Conservation (phyloP, 2,888 invertebrate genomes). For the Apocheima hispidaria region DNA sequence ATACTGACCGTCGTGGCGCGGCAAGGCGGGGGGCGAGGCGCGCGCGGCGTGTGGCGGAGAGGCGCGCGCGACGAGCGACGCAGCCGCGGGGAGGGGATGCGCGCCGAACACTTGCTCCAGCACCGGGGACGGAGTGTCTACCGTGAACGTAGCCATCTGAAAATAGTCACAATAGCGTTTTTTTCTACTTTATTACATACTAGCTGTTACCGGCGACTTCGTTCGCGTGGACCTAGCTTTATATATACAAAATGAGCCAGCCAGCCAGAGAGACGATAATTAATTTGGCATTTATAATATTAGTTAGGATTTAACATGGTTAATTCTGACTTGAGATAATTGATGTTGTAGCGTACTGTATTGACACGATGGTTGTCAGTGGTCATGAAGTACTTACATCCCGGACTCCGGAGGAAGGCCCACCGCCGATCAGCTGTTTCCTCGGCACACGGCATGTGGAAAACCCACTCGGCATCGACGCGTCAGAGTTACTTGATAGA, state of each 20-base stretch:
- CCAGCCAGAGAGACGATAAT: too few species aligned
- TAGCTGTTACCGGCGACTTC: too few species aligned
- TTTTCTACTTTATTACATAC: too few species aligned
- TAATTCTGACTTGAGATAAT: too few species aligned
- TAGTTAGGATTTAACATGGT: too few species aligned
- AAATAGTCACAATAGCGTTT: not conserved
- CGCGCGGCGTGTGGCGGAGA: slow-evolving; percentile 8
- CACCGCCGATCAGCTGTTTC: slow-evolving; percentile 72
- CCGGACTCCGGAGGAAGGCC: slow-evolving; percentile 53
- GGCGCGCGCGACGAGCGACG: slow-evolving; percentile 33
- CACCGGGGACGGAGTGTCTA: slow-evolving; percentile 76
- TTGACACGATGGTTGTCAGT: too few species aligned
- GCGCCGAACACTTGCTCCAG: slow-evolving; percentile 70
- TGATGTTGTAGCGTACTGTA: too few species aligned
- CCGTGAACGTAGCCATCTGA: slow-evolving; percentile 77
- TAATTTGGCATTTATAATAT: too few species aligned
- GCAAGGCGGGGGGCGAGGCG: slow-evolving; percentile 42
- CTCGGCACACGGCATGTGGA: slow-evolving; percentile 84
- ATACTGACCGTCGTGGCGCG: slow-evolving; percentile 8
- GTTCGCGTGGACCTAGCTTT: too few species aligned
- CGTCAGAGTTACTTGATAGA: slow-evolving; percentile 88
- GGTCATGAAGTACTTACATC: slow-evolving; percentile 54
- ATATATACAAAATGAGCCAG: too few species aligned
- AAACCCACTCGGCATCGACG: slow-evolving; percentile 91
- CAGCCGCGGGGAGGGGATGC: slow-evolving; percentile 46